These are phyloP conservation scores for Nannobrachium achirus DNA, from an alignment of 2,113 vertebrate species.

Conservation along the genomic window DNA sequence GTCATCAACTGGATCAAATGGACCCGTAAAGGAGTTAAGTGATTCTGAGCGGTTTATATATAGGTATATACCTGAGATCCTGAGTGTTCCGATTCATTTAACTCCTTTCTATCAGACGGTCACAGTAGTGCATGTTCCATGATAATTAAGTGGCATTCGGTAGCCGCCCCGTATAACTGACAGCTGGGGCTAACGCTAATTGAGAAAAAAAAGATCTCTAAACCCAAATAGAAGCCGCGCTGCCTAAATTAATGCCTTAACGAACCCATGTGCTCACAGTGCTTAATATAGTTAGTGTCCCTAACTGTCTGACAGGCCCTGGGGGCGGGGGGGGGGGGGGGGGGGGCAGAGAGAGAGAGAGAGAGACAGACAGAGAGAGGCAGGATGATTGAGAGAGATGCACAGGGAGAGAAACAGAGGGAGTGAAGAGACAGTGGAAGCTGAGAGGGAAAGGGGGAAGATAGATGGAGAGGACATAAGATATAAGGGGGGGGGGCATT, in stretches of 20 bases:
- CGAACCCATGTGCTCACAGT: slow-evolving; percentile 44
- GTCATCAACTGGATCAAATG: background rate
- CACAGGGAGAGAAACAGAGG: background rate
- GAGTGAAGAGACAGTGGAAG: background rate
- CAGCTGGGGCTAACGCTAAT: slow-evolving; percentile 61
- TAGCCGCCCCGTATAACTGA: slow-evolving; percentile 36
- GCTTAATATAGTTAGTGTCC: slow-evolving; percentile 50
- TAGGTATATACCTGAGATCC: no score
- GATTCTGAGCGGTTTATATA: no score
- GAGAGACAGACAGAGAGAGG: background rate
- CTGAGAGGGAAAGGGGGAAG: background rate
- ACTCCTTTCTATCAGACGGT: slow-evolving; percentile 1
- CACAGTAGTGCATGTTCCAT: slow-evolving; percentile 14
- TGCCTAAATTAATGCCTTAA: slow-evolving; percentile 68
- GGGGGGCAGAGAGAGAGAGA: background rate
- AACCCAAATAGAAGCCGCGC: slow-evolving; percentile 13
- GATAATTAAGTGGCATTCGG: slow-evolving; percentile 47
- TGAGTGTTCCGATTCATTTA: background rate
- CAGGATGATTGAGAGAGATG: background rate
- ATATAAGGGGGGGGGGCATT: no score
- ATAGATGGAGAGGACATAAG: background rate
- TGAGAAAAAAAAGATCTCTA: slow-evolving; percentile 22
- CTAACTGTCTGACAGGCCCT: slow-evolving; percentile 30
- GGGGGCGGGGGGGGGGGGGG: background rate
- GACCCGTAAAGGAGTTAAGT: slow-evolving; percentile 9